Conservation (phyloP, 1,140 invertebrate species). For the Megathymus violae region DNA sequence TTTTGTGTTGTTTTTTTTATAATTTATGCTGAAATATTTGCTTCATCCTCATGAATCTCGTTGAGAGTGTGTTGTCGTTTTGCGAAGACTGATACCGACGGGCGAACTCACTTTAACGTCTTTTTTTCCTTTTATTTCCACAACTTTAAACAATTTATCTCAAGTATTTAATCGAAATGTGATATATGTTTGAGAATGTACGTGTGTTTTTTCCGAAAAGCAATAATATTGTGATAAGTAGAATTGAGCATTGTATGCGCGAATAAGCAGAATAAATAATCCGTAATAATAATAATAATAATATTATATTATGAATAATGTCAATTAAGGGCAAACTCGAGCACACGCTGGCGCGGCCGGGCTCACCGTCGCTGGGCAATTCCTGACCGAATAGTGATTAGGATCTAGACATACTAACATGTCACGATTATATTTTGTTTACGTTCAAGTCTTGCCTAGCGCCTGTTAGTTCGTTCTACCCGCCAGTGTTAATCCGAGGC, state of each 20-base stretch:
- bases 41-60: constrained; percentile 42
- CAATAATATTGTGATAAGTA: constrained; percentile 82
- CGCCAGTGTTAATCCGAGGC: constrained; percentile 13
- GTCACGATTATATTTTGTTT: constrained; percentile 24
- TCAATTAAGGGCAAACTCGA: constrained; percentile 67
- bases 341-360: constrained; percentile 35
- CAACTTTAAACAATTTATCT: constrained; percentile 40
- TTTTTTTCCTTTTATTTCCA: constrained; percentile 52
- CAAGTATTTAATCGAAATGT: constrained; percentile 66
- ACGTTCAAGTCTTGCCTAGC: constrained; percentile 34
- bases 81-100: constrained; percentile 65
- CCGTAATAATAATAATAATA: constrained; percentile 61
- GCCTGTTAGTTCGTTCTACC: constrained; percentile 38
- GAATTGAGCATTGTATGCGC: constrained; percentile 65
- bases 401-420: constrained; percentile 8
- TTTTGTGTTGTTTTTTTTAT: constrained; percentile 64
- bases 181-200: constrained; percentile 76
- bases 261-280: constrained; percentile 57
- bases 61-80: constrained; percentile 37
- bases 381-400: constrained; percentile 5
- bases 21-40: constrained; percentile 83
- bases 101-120: constrained; percentile 49
- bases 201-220: constrained; percentile 76
- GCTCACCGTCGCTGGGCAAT: too few species aligned
- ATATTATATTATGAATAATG: constrained; percentile 65